Percentiles rank a stretch among this genome's conserved stretches.
These are phyloP conservation scores for Chaenogobius annularis DNA, from an alignment of 2,113 vertebrate genomes.

Conservation along the genomic window DNA sequence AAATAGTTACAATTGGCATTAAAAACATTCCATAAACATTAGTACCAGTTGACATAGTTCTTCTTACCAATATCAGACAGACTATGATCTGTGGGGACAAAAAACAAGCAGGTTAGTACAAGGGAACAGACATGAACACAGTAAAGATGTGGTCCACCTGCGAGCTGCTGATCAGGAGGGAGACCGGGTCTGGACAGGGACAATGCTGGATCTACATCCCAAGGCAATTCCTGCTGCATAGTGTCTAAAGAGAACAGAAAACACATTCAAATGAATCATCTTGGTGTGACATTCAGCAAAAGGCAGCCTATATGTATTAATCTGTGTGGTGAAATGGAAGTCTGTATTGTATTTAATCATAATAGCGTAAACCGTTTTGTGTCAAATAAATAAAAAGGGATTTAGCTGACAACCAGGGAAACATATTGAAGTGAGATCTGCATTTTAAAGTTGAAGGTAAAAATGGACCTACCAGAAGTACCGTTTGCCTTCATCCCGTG, in stretches of 20 bases:
- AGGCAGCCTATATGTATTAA: background rate
- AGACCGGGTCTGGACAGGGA: conserved; percentile 66
- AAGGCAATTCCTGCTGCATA: background rate
- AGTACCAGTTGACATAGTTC: background rate
- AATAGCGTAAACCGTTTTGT: background rate
- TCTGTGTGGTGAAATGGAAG: background rate
- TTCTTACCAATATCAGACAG: background rate
- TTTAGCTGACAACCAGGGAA: background rate
- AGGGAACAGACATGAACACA: background rate
- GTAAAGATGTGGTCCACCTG: background rate
- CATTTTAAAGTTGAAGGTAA: background rate
- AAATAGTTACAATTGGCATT: background rate
- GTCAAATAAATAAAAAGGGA: background rate
- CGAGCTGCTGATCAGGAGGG: conserved; percentile 27
- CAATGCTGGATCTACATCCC: background rate
- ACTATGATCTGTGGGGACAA: background rate
- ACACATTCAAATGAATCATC: background rate
- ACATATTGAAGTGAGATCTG: no score
- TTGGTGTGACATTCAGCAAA: background rate
- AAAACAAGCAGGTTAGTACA: background rate
- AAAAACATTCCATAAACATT: background rate
- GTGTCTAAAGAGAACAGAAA: background rate
- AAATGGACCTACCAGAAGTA: conserved; percentile 44
- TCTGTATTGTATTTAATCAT: background rate
- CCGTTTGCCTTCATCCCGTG: conserved; percentile 66